Evolutionary conservation across 1,140 invertebrate genomes (phyloP).

Genomic region (Calosoma granatense): DNA sequence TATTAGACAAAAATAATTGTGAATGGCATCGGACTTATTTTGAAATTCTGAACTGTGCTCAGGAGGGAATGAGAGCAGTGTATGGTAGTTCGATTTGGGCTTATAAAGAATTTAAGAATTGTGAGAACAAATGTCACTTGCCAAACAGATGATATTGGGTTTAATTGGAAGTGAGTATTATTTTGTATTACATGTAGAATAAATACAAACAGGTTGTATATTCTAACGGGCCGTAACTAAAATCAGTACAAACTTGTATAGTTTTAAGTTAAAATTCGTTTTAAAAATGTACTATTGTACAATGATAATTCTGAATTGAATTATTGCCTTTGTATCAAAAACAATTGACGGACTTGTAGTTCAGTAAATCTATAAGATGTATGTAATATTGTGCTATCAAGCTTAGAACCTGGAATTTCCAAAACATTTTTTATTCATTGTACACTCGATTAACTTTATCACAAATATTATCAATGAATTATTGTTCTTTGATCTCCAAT

Average conservation of each 20-base stretch:
- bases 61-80: constrained; percentile 30
- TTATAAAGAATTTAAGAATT: background rate
- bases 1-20: constrained; percentile 23
- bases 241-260: background rate
- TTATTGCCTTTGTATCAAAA: too few species aligned
- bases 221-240: background rate
- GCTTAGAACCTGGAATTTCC: too few species aligned
- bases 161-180: background rate
- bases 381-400: too few species aligned
- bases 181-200: background rate
- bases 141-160: background rate
- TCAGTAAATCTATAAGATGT: too few species aligned
- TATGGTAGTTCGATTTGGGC: constrained; percentile 23
- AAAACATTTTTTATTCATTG: too few species aligned
- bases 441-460: too few species aligned
- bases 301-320: background rate
- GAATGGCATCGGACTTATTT: constrained; percentile 34
- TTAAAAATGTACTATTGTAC: background rate
- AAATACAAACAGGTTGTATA: background rate
- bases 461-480: too few species aligned
- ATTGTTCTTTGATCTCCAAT: too few species aligned
- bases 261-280: background rate
- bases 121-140: background rate
- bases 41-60: constrained; percentile 27
- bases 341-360: too few species aligned